These are phyloP conservation scores for Abramis brama DNA, from an alignment of 2,113 vertebrate genomes.

Conservation along the genomic window DNA sequence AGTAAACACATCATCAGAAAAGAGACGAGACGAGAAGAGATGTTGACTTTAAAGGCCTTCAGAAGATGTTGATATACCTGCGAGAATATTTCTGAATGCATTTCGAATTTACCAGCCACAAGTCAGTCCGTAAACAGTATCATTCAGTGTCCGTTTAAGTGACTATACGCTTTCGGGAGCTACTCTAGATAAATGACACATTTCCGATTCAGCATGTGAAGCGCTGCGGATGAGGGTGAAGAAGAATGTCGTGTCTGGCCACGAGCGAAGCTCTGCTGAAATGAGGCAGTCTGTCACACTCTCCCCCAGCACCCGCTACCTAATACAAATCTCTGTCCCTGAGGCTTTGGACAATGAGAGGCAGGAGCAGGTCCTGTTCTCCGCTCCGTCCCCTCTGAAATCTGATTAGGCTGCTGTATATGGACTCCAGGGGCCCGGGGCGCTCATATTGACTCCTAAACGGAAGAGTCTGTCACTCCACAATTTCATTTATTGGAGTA, in stretches of 20 bases:
- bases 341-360: constrained; percentile 33
- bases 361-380: constrained; percentile 9
- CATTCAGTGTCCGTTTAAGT: constrained; percentile 16
- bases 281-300: constrained; percentile 21
- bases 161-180: not conserved
- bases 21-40: too few species aligned
- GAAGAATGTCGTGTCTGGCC: constrained; percentile 6
- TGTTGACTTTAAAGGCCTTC: not conserved
- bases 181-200: constrained; percentile 34
- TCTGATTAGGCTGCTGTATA: constrained; percentile 28
- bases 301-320: not conserved
- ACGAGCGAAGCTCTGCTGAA: constrained; percentile 18
- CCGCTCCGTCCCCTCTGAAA: not conserved
- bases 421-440: constrained; percentile 2
- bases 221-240: not conserved
- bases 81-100: not conserved
- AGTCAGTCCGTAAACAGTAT: constrained; percentile 5
- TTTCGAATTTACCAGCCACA: not conserved
- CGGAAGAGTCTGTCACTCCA: not conserved
- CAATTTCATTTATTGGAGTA: constrained; percentile 8
- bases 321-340: constrained; percentile 4
- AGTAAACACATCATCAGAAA: too few species aligned
- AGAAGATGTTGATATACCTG: not conserved
- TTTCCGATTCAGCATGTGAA: constrained; percentile 43
- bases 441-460: constrained; percentile 17